Conservation (phyloP, 2,797 vertebrate species). For the Lepus oiostolus region DNA sequence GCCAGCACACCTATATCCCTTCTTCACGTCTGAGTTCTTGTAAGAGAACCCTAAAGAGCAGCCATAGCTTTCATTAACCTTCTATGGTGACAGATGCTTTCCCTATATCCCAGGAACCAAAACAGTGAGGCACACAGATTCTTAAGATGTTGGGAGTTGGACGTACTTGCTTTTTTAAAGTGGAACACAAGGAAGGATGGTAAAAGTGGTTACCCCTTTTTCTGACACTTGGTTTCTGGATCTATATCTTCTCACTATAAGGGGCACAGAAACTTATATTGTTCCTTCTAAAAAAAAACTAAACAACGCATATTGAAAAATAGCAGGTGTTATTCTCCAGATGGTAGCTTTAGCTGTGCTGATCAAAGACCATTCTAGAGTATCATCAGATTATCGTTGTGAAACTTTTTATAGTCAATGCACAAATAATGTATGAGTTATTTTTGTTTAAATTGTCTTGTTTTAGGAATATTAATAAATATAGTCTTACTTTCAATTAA, state of each 20-base stretch:
- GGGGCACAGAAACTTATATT: background rate
- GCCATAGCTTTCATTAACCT: background rate
- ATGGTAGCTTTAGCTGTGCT: background rate
- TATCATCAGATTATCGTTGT: background rate
- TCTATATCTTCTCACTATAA: background rate
- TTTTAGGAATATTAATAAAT: conserved; percentile 25
- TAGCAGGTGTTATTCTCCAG: background rate
- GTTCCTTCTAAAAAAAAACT: background rate
- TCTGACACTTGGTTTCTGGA: background rate
- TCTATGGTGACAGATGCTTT: background rate
- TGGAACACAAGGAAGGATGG: background rate
- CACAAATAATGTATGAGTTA: background rate
- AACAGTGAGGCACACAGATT: background rate
- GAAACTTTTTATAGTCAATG: background rate
- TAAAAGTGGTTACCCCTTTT: background rate
- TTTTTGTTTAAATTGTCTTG: conserved; percentile 13
- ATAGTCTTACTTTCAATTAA: background rate
- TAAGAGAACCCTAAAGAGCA: background rate
- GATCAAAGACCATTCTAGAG: background rate
- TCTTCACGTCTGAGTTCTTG: background rate
- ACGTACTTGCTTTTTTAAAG: background rate
- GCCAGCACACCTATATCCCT: background rate
- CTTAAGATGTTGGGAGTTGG: background rate
- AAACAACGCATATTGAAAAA: background rate
- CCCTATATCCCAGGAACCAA: background rate